phyloP scores from a whole-genome alignment of 2,888 invertebrate species.

The Marronus borbonicus region DNA sequence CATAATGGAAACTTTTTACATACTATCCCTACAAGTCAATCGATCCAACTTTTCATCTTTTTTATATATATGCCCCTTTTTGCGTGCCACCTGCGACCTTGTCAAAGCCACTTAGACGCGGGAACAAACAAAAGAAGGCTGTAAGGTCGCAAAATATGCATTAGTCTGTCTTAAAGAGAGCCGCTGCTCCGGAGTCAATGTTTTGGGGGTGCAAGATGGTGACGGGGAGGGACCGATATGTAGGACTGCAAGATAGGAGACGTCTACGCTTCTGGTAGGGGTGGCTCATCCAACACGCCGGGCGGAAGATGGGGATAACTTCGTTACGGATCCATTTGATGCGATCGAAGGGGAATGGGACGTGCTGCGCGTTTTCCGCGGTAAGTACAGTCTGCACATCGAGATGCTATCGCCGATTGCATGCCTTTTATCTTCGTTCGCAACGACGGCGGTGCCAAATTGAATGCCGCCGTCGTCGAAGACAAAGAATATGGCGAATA shows the following conservation, averaged over 20 bases:
- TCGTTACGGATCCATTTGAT: constrained; percentile 87
- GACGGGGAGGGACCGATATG: not conserved
- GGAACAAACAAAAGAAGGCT: constrained; percentile 66
- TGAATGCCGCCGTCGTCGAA: constrained; percentile 19
- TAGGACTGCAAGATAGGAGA: constrained; percentile 29
- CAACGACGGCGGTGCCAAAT: constrained; percentile 15
- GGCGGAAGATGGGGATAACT: constrained; percentile 73
- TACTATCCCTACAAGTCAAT: not conserved
- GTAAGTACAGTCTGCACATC: constrained; percentile 59
- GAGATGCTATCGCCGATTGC: constrained; percentile 23
- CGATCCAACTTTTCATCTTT: not conserved
- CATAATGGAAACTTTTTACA: no score
- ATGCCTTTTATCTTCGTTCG: constrained; percentile 55
- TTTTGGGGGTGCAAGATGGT: constrained; percentile 56
- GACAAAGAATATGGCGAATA: constrained; percentile 18
- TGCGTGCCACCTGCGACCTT: constrained; percentile 52
- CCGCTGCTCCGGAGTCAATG: constrained; percentile 59
- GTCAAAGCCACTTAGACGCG: constrained; percentile 60
- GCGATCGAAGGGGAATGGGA: constrained; percentile 73
- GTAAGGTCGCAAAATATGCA: constrained; percentile 68
- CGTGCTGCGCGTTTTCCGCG: constrained; percentile 65
- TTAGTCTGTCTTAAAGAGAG: constrained; percentile 68
- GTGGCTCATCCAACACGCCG: constrained; percentile 50
- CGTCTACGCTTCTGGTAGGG: constrained; percentile 49
- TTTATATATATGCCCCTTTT: not conserved